Evolutionary conservation across 64 coral and sea anemone species (phyloP).

Genomic region (Stichodactyla helianthus): DNA sequence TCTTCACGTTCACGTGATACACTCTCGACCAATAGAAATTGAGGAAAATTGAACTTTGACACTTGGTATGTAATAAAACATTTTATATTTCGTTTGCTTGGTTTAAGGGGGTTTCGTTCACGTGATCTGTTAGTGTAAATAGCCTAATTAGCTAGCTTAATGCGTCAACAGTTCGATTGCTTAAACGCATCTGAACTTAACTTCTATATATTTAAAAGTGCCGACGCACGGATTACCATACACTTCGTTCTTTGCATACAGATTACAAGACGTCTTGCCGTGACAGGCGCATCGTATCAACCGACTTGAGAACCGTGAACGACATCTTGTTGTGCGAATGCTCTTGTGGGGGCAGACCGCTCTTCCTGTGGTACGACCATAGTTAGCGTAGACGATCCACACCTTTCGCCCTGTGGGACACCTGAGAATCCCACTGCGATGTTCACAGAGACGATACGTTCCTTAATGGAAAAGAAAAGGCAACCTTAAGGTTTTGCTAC

Average conservation of each 20-base stretch:
- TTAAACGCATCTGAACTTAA: constrained; percentile 6
- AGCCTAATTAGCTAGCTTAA: background rate
- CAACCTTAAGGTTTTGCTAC: too few species aligned
- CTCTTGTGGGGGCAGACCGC: constrained; percentile 5
- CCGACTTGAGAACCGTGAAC: background rate
- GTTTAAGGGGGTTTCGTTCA: too few species aligned
- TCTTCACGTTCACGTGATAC: too few species aligned
- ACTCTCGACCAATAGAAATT: too few species aligned
- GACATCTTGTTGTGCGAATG: background rate
- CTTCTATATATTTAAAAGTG: constrained; percentile 19
- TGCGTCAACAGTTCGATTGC: background rate
- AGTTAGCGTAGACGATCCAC: constrained; percentile 25
- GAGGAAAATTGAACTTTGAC: too few species aligned
- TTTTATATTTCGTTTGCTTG: too few species aligned
- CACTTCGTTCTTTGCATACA: constrained; percentile 32
- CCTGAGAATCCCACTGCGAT: constrained; percentile 2
- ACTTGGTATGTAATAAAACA: too few species aligned
- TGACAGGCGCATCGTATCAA: constrained; percentile 13
- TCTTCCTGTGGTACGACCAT: constrained; percentile 10
- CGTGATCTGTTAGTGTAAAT: too few species aligned
- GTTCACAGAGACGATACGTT: constrained; percentile 19
- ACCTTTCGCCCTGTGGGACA: background rate
- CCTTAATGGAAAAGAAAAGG: background rate
- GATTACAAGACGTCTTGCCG: background rate
- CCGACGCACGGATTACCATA: constrained; percentile 12